Evolutionary conservation across 2,888 invertebrate species (phyloP).

Genomic region (Plagodis dolabraria): DNA sequence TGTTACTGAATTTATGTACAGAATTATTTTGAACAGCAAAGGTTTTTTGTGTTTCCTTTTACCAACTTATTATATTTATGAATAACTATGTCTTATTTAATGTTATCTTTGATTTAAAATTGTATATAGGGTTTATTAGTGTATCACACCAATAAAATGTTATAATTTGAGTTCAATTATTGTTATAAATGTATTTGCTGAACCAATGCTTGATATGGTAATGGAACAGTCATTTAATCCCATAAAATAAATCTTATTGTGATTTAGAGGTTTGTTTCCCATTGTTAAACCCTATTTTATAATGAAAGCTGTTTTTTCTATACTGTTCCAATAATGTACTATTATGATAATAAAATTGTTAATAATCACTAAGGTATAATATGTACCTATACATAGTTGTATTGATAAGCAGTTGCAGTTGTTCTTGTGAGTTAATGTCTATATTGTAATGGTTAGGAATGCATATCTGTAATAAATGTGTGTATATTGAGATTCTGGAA

Average conservation of each 20-base stretch:
- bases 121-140: constrained; percentile 15
- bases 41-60: constrained; percentile 35
- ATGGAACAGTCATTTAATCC: no score
- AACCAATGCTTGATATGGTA: neutral
- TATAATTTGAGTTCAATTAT: constrained; percentile 4
- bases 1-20: constrained; percentile 27
- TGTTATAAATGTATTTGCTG: constrained; percentile 1
- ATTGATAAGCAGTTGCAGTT: constrained; percentile 72
- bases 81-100: constrained; percentile 1
- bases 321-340: constrained; percentile 27
- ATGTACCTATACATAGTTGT: constrained; percentile 61
- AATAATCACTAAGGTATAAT: constrained; percentile 42
- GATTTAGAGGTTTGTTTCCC: no score
- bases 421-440: constrained; percentile 73
- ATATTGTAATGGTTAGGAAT: constrained; percentile 67
- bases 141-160: constrained; percentile 3
- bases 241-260: no score
- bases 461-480: constrained; percentile 84
- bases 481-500: constrained; percentile 65
- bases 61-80: constrained; percentile 16
- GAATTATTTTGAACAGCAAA: constrained; percentile 12
- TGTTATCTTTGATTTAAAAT: neutral
- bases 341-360: constrained; percentile 27
- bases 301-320: constrained; percentile 2
- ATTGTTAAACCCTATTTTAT: neutral